Evolutionary conservation across 2,888 invertebrate genomes (phyloP), one percentile per base, ranked within the genome.

Genomic region (Agonopterix heracliana): DNA sequence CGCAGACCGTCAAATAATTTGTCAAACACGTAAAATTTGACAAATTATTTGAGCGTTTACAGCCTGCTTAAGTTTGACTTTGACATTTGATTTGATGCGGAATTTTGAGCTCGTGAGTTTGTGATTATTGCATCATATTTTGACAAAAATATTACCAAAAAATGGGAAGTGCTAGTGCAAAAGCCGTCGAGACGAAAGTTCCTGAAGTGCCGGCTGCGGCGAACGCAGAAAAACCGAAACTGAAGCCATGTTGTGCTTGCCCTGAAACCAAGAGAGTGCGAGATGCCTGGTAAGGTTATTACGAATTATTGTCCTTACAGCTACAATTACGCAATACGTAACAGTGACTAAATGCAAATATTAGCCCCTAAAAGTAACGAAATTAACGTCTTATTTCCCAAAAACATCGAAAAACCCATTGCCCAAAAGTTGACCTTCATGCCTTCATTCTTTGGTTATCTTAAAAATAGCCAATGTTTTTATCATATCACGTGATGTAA

Each of bases 171-270:
- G 83, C 88, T 34, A 87, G 76, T 72, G 85, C 84, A 48, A 87
- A 85, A 71, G 72, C 78, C 50, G 80, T 72, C 5, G 85, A 87
- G 51, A 62, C 78, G 13, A 83, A 85, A 64, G 60, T 69, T 1
- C 61, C 70, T 0, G 81, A 77, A 46, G 55, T 65, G 5, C 71
- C 77, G 42, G 74, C 63, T 13, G 64, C 75, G 17, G 79, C 81
- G 9, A 73, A 77, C 10, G 81, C 85, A 9, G 90, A 90, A 44
- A 93, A 94, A 64, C 93, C 94, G 44, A 96, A 96, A 73, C 85
- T 96, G 54, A 98, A 98, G 75, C 95, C 98, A 3, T 98, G 98
- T 71, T 98, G 98, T 89, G 98, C 98, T 3, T 98, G 98, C 80
- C 98, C 98, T 0, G 98, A 98, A 86, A 98, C 98, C 0, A 98